Conservation (phyloP, 2,888 invertebrate species). For the Noctua janthe region DNA sequence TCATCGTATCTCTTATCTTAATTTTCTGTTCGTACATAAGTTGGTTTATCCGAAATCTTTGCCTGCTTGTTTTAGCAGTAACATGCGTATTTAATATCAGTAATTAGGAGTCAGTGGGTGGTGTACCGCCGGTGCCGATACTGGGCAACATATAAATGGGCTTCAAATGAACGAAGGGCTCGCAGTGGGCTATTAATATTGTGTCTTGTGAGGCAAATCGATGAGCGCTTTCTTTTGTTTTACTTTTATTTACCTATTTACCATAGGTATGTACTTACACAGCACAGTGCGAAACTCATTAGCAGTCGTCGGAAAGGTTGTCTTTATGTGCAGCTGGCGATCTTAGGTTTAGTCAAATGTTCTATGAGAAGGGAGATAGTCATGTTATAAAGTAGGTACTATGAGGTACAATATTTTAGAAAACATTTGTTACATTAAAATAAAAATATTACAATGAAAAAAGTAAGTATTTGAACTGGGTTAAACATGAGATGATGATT, state of each 20-base stretch:
- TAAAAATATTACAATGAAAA: background rate
- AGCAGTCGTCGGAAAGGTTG: background rate
- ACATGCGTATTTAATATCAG: slow-evolving; percentile 38
- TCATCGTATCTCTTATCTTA: slow-evolving; percentile 33
- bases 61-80: slow-evolving; percentile 17
- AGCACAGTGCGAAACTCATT: background rate
- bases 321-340: background rate
- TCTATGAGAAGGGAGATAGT: background rate
- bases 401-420: background rate
- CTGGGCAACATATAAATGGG: slow-evolving; percentile 19
- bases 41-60: slow-evolving; percentile 17
- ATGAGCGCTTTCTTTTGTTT: slow-evolving; percentile 1
- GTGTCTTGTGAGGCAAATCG: background rate
- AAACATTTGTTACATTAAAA: background rate
- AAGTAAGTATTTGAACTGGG: background rate
- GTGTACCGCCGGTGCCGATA: background rate
- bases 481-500: background rate
- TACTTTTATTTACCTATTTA: background rate
- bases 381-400: background rate
- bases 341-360: background rate
- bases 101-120: slow-evolving; percentile 36
- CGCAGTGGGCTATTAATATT: slow-evolving; percentile 13
- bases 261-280: background rate
- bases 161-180: background rate
- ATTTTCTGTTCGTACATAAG: slow-evolving; percentile 10